Base-by-base conservation (phyloP, 92 coral and sea anemone genomes). In the Epizoanthus illoricatus region DNA sequence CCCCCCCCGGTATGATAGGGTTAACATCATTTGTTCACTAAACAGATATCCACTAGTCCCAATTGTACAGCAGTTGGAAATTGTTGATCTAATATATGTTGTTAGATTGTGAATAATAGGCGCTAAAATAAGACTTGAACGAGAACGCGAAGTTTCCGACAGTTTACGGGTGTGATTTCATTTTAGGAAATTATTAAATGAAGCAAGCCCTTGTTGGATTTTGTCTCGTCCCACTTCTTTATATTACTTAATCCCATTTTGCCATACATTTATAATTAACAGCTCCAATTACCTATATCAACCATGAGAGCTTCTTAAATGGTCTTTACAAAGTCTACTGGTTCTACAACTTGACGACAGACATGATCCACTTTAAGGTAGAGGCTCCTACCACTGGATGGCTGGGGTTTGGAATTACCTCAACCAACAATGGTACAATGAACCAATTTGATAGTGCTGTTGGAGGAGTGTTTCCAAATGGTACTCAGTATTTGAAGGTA, bases 281-380 rank as follows among this genome's bases (percentile, higher is more conserved):
- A n/a, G 63, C 18, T n/a, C 20, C 63, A 5, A 13, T 13, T 13
- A 58, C 63, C 20, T 69, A 69, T 15, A 69, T 52, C 23, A 5
- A 75, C 64, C 20, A 39, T 18, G 0, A 3, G 7, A 60, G 23
- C 7, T 59, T 60, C 43, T 4, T 7, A 12, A 40, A n/a, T 39
- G 81, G 81, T 7, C 39, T 17, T 7, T 39, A 16, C 39, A 59
- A 61, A 9, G 69, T 60, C 2, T 75, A 49, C 0, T 75, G 81
- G 81, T 36, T 59, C 19, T 75, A 75, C 81, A 75, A 75, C 57
- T 11, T n/a, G 3, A 57, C 68, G 20, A 75, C 81, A 18, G 81
- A 75, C 66, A 60, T 33, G 16, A 49, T 75, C 20, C 69, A 75
- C 12, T 75, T 75, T 19, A 59, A 75, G 45, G 17, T 60, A 0